Evolutionary conservation across 2,113 vertebrate genomes (phyloP), one percentile per base, ranked within the genome.

Genomic region (Calyptommatus sinebrachiatus): DNA sequence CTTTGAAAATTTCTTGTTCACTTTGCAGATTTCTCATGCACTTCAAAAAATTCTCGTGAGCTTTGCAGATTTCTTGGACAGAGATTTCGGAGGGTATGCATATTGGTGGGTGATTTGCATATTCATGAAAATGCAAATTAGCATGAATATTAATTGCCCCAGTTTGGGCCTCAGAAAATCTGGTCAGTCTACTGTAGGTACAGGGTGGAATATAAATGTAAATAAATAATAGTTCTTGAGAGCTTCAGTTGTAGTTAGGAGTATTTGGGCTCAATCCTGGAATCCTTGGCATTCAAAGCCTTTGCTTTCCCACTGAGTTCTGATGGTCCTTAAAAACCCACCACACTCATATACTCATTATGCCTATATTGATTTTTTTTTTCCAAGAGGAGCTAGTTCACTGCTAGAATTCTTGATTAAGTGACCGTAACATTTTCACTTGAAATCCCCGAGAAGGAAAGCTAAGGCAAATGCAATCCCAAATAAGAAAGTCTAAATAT

Each of bases 351-450:
- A 0, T 0, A 78, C 84, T 83, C 78, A 82, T 4, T 67, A 41
- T 77, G 66, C 48, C 84, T 46, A 73, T 78, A 35, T 76, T 0
- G 60, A 81, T 84, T 82, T 90, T 86, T 73, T 87, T 83, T n/a
- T n/a, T n/a, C n/a, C 28, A 67, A 85, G 71, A 65, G 73, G 71
- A 84, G 71, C n/a, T 48, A 53, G 45, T 65, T 89, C 26, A 69
- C 89, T 90, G 70, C 69, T 80, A 75, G 77, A 74, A 66, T 86
- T 67, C 82, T 80, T 41, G 67, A 71, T 76, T 82, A 79, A 73
- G 83, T 77, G 35, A 0, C 2, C 69, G 68, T 28, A 63, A 63
- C 0, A 0, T 48, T 84, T 85, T 76, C 24, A 46, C 28, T 74
- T 76, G 67, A 85, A 77, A 63, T 73, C 60, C 57, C 77, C 10